These are phyloP conservation scores for Raja brachyura DNA, from an alignment of 2,113 vertebrate species.

Conservation along the genomic window DNA sequence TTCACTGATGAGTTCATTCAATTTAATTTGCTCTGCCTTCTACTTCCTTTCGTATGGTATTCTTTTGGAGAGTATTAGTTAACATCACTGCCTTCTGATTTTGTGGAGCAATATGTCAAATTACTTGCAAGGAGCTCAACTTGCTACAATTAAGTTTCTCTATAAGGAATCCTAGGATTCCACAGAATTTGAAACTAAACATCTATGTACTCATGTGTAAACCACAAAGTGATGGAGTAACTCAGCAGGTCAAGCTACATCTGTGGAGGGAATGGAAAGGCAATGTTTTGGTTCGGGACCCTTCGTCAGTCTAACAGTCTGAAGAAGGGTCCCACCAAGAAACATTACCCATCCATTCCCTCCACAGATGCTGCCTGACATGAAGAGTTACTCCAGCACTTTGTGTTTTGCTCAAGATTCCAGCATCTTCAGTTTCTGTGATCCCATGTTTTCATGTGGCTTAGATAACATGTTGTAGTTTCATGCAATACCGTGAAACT, in stretches of 20 bases:
- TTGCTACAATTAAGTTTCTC: background rate
- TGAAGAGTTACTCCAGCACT: too few relatives aligned
- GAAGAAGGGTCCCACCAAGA: too few relatives aligned
- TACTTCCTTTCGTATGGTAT: background rate
- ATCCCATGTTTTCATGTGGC: background rate
- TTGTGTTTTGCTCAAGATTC: too few relatives aligned
- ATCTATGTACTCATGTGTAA: background rate
- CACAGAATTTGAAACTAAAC: background rate
- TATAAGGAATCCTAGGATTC: background rate
- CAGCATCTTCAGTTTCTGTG: too few relatives aligned
- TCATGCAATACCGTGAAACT: background rate
- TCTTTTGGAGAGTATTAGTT: background rate
- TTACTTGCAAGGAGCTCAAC: background rate
- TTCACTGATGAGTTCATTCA: background rate
- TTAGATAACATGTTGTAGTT: background rate
- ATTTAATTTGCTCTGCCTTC: background rate
- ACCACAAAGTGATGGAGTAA: too few relatives aligned
- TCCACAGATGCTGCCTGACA: too few relatives aligned
- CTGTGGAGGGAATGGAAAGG: too few relatives aligned
- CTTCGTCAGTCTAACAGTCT: too few relatives aligned
- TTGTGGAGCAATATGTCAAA: background rate
- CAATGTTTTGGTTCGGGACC: too few relatives aligned
- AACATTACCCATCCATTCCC: too few relatives aligned
- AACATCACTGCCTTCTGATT: too few relatives aligned
- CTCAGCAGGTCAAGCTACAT: too few relatives aligned